Conservation (phyloP, 2,888 invertebrate genomes). For the Criorhina ranunculi region DNA sequence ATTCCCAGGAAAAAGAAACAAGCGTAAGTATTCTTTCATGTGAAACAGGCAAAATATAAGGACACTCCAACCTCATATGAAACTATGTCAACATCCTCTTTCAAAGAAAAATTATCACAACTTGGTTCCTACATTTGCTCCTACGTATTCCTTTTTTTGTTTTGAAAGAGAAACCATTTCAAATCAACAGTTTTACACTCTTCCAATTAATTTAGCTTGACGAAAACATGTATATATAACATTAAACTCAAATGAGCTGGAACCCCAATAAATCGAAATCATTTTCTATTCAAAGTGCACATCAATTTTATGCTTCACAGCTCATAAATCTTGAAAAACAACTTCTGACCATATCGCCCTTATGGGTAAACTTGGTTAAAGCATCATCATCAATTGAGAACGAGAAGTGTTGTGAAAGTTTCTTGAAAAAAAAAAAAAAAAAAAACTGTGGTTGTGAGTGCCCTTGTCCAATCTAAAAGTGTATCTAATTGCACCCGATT, state of each 20-base stretch:
- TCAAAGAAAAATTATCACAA: too few species aligned
- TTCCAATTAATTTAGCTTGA: too few species aligned
- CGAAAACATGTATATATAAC: too few species aligned
- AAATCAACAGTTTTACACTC: background rate
- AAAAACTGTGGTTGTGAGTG: background rate
- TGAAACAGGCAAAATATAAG: too few species aligned
- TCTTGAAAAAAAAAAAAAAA: background rate
- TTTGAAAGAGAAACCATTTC: too few species aligned
- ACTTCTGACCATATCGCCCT: background rate
- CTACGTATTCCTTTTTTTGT: too few species aligned
- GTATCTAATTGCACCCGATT: constrained; percentile 15
- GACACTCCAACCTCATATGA: too few species aligned
- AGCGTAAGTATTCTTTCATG: too few species aligned
- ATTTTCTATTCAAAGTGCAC: background rate
- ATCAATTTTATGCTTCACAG: background rate
- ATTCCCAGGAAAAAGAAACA: too few species aligned
- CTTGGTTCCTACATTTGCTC: too few species aligned
- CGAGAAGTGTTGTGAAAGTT: background rate
- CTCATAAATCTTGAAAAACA: background rate
- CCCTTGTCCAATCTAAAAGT: background rate
- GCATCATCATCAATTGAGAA: background rate
- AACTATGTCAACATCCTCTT: too few species aligned
- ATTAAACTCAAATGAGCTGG: background rate
- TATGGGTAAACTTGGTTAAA: background rate
- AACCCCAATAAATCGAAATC: background rate